phyloP scores from a whole-genome alignment of 1,140 invertebrate species.

The Aradophagus sp. region DNA sequence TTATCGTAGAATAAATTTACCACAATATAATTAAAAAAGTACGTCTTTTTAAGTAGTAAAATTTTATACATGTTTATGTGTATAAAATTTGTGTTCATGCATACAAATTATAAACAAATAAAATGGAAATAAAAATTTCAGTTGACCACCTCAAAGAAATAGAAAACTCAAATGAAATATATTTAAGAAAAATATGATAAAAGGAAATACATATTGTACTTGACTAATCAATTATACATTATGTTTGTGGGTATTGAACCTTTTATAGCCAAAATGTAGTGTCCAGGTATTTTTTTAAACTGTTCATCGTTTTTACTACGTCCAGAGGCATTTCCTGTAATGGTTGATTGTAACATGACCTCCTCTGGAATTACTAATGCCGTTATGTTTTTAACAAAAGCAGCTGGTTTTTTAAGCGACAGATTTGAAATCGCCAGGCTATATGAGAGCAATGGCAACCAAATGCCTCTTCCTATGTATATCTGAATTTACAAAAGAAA shows the following conservation, averaged over 20 bases:
- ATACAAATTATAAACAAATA: no score
- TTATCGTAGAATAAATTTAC: neutral
- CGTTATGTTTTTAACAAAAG: neutral
- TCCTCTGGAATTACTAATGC: neutral
- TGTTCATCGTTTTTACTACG: neutral
- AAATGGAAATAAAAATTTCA: no score
- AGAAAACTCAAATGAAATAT: no score
- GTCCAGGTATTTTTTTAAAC: neutral
- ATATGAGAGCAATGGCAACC: neutral
- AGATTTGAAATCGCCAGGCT: neutral
- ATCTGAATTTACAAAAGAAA: slow-evolving; percentile 2
- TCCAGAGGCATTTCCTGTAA: neutral
- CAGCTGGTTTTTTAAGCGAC: neutral
- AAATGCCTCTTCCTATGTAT: slow-evolving; percentile 1
- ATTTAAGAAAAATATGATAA: no score
- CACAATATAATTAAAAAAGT: neutral
- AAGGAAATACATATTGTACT: no score
- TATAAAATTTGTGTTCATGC: no score
- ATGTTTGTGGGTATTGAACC: neutral
- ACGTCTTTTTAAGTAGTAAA: neutral
- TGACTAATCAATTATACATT: neutral
- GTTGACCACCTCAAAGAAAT: no score
- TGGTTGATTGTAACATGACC: slow-evolving; percentile 1
- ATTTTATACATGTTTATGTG: no score
- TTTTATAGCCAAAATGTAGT: slow-evolving; percentile 4